These are phyloP conservation scores for Drosophila austrosaltans DNA, from an alignment of 2,888 invertebrate genomes.

Conservation along the genomic window DNA sequence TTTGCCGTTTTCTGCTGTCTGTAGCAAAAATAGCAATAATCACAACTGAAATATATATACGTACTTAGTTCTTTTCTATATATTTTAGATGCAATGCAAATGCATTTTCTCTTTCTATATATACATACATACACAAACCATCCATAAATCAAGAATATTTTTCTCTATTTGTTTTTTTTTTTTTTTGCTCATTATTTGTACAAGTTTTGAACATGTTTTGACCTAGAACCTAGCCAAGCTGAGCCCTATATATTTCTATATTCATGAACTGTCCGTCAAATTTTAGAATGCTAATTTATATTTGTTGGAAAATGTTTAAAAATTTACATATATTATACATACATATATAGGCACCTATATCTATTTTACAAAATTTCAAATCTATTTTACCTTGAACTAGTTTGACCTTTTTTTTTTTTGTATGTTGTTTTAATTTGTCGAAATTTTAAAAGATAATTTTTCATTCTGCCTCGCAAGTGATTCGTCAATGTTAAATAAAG, in stretches of 20 bases:
- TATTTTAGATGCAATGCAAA: slow-evolving; percentile 32
- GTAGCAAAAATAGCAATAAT: slow-evolving; percentile 47
- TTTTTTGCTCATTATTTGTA: slow-evolving; percentile 1
- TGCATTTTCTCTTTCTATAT: slow-evolving; percentile 3
- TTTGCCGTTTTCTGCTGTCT: slow-evolving; percentile 34
- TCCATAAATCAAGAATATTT: not conserved
- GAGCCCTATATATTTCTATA: not conserved
- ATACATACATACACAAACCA: not conserved
- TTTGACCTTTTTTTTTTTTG: slow-evolving; percentile 4
- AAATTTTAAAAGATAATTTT: slow-evolving; percentile 9
- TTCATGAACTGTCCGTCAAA: slow-evolving; percentile 26
- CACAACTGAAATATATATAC: slow-evolving; percentile 23
- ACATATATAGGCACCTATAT: not conserved
- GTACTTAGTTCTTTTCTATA: slow-evolving; percentile 21
- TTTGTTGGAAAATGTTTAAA: not conserved
- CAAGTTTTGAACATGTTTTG: not conserved
- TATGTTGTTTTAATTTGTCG: slow-evolving; percentile 9
- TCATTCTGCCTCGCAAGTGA: not conserved
- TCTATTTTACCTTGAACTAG: slow-evolving; percentile 1
- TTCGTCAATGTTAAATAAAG: slow-evolving; percentile 8
- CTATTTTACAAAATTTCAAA: too few relatives aligned
- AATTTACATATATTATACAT: not conserved
- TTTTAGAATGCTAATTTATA: slow-evolving; percentile 25
- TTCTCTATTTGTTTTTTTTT: not conserved
- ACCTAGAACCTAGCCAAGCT: slow-evolving; percentile 3